phyloP scores from a whole-genome alignment of 2,888 invertebrate genomes.

The Salpingus planirostris region DNA sequence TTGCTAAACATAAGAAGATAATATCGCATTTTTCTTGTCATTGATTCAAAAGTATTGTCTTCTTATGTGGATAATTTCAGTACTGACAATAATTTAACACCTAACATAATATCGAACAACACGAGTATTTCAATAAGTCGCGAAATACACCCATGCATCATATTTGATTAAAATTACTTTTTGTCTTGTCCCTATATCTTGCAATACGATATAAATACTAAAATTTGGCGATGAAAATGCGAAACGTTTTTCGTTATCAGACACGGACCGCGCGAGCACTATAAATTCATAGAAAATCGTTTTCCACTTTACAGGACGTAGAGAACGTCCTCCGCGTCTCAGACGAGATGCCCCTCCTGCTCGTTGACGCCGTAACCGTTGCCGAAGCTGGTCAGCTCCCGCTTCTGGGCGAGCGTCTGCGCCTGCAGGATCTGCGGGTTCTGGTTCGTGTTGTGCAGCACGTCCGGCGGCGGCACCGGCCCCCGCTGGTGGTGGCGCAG shows the following conservation, averaged over 20 bases:
- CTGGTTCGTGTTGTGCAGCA: constrained; percentile 41
- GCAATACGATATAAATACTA: constrained; percentile 24
- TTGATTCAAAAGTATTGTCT: no score
- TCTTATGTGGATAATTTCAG: constrained; percentile 8
- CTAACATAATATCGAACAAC: no score
- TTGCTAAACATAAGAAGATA: constrained; percentile 14
- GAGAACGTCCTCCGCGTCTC: constrained; percentile 38
- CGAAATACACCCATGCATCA: no score
- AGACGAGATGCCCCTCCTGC: constrained; percentile 43
- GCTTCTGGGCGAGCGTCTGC: constrained; percentile 39
- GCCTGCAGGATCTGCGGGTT: constrained; percentile 41
- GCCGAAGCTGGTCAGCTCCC: constrained; percentile 40
- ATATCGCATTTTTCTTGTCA: no score
- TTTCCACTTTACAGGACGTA: constrained; percentile 28
- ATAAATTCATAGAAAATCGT: constrained; percentile 1
- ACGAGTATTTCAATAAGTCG: no score
- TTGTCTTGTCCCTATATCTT: constrained; percentile 12
- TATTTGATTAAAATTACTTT: constrained; percentile 5
- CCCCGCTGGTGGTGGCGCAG: constrained; percentile 35
- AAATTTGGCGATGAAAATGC: constrained; percentile 6
- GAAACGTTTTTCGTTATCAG: no score
- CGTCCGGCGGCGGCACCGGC: constrained; percentile 39
- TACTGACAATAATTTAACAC: constrained; percentile 18
- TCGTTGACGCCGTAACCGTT: constrained; percentile 42
- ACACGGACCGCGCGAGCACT: no score